Base-by-base conservation (phyloP, 2,888 invertebrate genomes). In the Sepiola atlantica region DNA sequence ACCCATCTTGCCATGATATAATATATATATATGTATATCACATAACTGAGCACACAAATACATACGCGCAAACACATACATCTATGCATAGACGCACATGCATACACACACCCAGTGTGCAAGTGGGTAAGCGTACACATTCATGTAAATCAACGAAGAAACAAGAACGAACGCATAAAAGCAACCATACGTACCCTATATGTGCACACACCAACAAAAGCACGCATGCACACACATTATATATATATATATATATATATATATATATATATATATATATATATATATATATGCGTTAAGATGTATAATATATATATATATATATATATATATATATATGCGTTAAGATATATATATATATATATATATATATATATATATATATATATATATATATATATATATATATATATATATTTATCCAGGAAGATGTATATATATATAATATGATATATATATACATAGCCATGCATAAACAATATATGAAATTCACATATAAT, bases 201-300 rank as follows among this genome's bases (percentile, higher is more conserved):
- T 45, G 28, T 28, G 21, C 21, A 24, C 21, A 61, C 61, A 24
- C n/a, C n/a, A 14, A n/a, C 16, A n/a, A 14, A 77, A 2, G 16
- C n/a, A 77, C 77, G 4, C n/a, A 32, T n/a, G n/a, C 77, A 2
- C 77, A 77, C 2, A 32, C 1, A 77, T 28, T 77, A 77, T 77
- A 77, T 77, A 32, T 32, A 77, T 77, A 77, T 77, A 77, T 77
- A 77, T 77, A 77, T 77, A 77, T 77, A 77, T 77, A 77, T 77
- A 77, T 77, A 77, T 77, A 77, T 77, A 77, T 77, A 77, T 77
- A 77, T 77, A 77, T 77, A 77, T 77, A 77, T n/a, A 77, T 10
- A n/a, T 6, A 77, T n/a, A n/a, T n/a, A 77, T 28, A 77, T 28
- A n/a, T 2, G 16, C 1, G n/a, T 3, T 77, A 45, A 4, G 45